A percentile compares a stretch with the other conserved stretches of the same genome.
These are phyloP conservation scores for Hartigia nigra DNA, from an alignment of 2,888 invertebrate genomes.

Conservation along the genomic window DNA sequence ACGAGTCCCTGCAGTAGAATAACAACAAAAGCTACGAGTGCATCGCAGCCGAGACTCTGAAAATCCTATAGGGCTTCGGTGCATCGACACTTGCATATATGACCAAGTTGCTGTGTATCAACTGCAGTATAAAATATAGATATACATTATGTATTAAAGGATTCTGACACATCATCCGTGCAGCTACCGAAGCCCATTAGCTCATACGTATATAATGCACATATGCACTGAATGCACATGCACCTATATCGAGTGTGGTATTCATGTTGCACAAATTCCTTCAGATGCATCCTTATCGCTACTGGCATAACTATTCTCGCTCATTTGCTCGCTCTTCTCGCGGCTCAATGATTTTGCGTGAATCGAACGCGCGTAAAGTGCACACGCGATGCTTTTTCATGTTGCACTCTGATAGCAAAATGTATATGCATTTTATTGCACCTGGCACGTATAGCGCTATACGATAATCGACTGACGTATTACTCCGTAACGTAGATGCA, in stretches of 20 bases:
- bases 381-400: background rate
- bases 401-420: background rate
- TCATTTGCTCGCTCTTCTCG: background rate
- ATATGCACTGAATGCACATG: background rate
- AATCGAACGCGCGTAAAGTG: background rate
- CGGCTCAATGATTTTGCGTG: background rate
- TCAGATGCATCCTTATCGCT: background rate
- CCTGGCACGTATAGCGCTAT: background rate
- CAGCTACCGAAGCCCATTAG: background rate
- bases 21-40: constrained; percentile 28
- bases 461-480: background rate
- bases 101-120: background rate
- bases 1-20: background rate
- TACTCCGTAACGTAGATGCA: background rate
- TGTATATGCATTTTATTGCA: background rate
- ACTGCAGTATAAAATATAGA: background rate
- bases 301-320: background rate
- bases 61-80: constrained; percentile 39
- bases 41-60: constrained; percentile 19
- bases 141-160: background rate
- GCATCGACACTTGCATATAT: constrained; percentile 15
- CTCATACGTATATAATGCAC: background rate
- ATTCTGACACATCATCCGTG: background rate
- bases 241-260: background rate
- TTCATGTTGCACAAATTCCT: background rate